A percentile compares a stretch with the other conserved stretches of the same genome.
These are phyloP conservation scores for Mastomys coucha DNA, from an alignment of 2,113 vertebrate genomes.

Conservation along the genomic window DNA sequence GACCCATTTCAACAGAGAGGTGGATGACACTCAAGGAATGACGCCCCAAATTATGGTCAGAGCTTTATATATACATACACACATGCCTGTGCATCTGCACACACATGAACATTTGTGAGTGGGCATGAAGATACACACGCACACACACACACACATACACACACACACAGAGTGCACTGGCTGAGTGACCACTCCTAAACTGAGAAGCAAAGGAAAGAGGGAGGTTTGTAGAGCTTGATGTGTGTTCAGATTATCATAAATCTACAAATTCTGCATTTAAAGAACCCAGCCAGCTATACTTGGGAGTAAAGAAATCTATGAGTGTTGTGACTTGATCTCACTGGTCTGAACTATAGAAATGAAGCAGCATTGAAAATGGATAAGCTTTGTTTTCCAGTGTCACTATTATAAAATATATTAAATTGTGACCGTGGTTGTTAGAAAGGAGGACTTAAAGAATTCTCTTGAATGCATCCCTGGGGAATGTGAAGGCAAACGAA, in stretches of 20 bases:
- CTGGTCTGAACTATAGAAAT: conserved; percentile 35
- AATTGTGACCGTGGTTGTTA: conserved; percentile 2
- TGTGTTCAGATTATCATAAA: neutral
- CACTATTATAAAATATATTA: conserved; percentile 34
- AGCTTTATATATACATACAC: neutral
- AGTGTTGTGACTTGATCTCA: neutral
- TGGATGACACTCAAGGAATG: neutral
- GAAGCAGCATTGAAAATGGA: neutral
- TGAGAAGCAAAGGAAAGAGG: neutral
- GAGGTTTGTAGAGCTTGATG: neutral
- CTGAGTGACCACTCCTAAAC: neutral
- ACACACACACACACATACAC: neutral
- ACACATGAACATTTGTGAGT: neutral
- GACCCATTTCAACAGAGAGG: neutral
- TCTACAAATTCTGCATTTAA: neutral
- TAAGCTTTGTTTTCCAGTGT: neutral
- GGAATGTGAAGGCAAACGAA: conserved; percentile 68
- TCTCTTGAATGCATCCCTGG: conserved; percentile 31
- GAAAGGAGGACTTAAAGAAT: conserved; percentile 32
- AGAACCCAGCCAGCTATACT: neutral
- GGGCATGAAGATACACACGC: too few species aligned
- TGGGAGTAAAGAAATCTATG: neutral
- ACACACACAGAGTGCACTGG: neutral
- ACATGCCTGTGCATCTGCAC: neutral
- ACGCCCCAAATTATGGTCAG: neutral